A percentile compares a stretch with the other conserved stretches of the same genome.
phyloP scores from a whole-genome alignment of 2,113 vertebrate species.

The Leptocoma aspasia region DNA sequence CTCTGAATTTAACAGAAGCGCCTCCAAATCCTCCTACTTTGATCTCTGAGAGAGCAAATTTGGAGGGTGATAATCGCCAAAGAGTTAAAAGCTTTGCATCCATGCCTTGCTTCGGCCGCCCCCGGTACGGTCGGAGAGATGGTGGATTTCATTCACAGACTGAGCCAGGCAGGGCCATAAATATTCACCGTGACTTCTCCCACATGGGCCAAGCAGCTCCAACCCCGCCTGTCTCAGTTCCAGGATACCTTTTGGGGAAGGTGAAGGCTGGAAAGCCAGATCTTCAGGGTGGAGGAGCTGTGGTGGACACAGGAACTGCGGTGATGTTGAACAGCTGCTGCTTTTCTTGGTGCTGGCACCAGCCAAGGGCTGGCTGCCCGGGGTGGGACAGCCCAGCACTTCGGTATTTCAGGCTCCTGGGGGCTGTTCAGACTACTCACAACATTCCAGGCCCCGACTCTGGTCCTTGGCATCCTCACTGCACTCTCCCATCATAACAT shows the following conservation, averaged over 20 bases:
- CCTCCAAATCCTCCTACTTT: neutral
- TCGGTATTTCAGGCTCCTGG: neutral
- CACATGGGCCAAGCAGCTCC: neutral
- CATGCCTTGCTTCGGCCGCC: neutral
- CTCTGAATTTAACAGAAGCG: neutral
- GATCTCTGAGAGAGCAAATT: neutral
- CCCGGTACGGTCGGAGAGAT: neutral
- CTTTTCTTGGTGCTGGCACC: neutral
- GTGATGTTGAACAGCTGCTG: neutral
- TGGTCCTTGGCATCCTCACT: neutral
- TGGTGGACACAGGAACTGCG: neutral
- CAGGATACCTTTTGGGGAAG: neutral
- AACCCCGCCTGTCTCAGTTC: neutral
- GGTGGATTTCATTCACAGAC: neutral
- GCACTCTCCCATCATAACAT: neutral
- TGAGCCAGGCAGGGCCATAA: neutral
- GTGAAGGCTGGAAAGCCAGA: neutral
- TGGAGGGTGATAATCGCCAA: neutral
- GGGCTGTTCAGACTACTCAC: neutral
- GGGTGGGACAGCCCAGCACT: neutral
- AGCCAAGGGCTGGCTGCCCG: neutral
- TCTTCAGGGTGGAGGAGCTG: neutral
- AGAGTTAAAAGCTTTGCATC: neutral
- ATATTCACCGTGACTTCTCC: neutral
- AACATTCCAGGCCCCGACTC: fast-evolving